Percentiles rank a stretch among this genome's conserved stretches.
Evolutionary conservation across 2,797 vertebrate genomes (phyloP).

Genomic region (Lithobates sylvaticus): DNA sequence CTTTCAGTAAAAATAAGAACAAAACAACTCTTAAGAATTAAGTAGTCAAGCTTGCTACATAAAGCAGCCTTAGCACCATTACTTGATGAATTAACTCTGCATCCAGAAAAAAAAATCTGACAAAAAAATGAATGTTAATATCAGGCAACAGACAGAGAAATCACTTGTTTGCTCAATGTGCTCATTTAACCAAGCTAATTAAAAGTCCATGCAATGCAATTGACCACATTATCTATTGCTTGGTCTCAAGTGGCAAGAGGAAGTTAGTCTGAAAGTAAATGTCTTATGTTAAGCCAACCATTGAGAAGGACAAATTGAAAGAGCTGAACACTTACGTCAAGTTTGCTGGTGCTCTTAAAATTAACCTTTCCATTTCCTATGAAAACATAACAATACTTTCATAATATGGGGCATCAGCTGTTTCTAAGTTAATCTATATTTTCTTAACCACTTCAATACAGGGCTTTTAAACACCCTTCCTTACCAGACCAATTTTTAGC

Average conservation of each 20-base stretch:
- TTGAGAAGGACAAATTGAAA: not conserved
- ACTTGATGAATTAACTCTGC: not conserved
- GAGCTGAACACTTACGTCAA: not conserved
- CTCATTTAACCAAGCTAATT: not conserved
- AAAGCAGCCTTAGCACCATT: not conserved
- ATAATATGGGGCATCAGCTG: too few species aligned
- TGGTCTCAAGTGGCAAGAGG: not conserved
- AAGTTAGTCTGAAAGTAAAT: not conserved
- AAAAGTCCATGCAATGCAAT: not conserved
- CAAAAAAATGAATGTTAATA: not conserved
- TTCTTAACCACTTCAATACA: too few species aligned
- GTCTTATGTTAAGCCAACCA: not conserved
- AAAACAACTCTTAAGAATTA: slow-evolving; percentile 1
- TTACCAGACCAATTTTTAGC: too few species aligned
- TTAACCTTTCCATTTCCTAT: too few species aligned
- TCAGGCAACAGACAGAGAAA: not conserved
- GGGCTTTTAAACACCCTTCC: too few species aligned
- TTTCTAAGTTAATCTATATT: too few species aligned
- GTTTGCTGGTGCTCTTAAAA: not conserved
- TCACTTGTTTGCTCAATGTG: not conserved
- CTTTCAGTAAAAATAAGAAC: slow-evolving; percentile 36
- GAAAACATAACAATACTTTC: not conserved
- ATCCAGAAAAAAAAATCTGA: not conserved
- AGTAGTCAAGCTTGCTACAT: slow-evolving; percentile 4
- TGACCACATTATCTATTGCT: not conserved